A percentile compares a stretch with the other conserved stretches of the same genome.
Conservation (phyloP, 2,797 vertebrate species). For the Onychomys arenicola region DNA sequence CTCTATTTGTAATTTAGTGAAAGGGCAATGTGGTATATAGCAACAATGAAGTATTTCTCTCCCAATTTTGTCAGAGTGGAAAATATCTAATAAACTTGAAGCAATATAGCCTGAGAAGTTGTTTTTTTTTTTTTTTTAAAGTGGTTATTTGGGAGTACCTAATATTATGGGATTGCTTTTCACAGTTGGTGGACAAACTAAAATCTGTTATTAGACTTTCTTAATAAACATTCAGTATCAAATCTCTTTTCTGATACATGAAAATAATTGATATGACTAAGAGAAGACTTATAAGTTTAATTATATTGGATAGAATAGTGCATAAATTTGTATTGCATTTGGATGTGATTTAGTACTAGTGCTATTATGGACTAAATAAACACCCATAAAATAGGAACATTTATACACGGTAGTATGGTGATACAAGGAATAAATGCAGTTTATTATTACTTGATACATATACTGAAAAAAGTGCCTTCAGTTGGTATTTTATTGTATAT, state of each 20-base stretch:
- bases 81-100: neutral
- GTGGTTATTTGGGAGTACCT: neutral
- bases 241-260: neutral
- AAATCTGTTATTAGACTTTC: neutral
- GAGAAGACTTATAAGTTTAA: neutral
- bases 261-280: neutral
- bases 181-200: neutral
- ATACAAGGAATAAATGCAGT: neutral
- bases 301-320: neutral
- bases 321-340: neutral
- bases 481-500: neutral
- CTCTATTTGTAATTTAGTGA: neutral
- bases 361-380: neutral
- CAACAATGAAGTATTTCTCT: neutral
- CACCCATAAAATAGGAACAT: neutral
- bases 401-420: neutral
- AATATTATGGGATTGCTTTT: neutral
- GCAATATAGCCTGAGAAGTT: neutral
- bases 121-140: neutral
- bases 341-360: accelerated
- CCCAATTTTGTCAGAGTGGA: neutral
- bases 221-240: neutral
- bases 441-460: neutral
- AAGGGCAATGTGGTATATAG: neutral
- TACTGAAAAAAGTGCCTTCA: neutral